phyloP scores from a whole-genome alignment of 2,888 invertebrate species.

The Ceratothoa steindachneri region DNA sequence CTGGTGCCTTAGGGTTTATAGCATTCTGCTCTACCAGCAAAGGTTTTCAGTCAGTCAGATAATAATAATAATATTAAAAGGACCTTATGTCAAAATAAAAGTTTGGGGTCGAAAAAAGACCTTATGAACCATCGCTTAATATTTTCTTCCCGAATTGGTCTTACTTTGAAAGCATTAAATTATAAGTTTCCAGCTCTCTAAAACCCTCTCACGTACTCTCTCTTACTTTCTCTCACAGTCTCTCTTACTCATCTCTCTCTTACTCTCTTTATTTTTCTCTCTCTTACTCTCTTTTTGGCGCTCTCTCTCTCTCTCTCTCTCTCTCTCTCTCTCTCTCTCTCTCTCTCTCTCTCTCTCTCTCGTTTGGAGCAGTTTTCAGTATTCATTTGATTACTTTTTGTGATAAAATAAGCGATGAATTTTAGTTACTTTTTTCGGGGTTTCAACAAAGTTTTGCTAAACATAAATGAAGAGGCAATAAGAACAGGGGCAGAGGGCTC shows the following conservation, averaged over 20 bases:
- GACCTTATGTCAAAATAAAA: too few species aligned
- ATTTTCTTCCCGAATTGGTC: too few species aligned
- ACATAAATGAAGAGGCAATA: too few species aligned
- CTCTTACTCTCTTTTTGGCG: neutral
- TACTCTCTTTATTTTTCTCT: neutral
- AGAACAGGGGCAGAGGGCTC: too few species aligned
- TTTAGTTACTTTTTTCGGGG: too few species aligned
- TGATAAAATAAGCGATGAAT: neutral
- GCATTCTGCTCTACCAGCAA: too few species aligned
- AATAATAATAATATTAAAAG: too few species aligned
- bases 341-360: neutral
- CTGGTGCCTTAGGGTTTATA: too few species aligned
- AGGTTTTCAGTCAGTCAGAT: too few species aligned
- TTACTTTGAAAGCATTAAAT: neutral
- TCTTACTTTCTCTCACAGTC: constrained; percentile 23
- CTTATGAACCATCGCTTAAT: too few species aligned
- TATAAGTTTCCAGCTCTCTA: neutral
- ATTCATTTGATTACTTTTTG: neutral
- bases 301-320: constrained; percentile 4
- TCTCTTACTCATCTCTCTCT: constrained; percentile 33
- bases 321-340: neutral
- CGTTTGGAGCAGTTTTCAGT: neutral
- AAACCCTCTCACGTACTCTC: constrained; percentile 10
- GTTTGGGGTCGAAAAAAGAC: too few species aligned
- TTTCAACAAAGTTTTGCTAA: too few species aligned